Evolutionary conservation across 2,113 vertebrate genomes (phyloP).

Genomic region (Platanista minor): DNA sequence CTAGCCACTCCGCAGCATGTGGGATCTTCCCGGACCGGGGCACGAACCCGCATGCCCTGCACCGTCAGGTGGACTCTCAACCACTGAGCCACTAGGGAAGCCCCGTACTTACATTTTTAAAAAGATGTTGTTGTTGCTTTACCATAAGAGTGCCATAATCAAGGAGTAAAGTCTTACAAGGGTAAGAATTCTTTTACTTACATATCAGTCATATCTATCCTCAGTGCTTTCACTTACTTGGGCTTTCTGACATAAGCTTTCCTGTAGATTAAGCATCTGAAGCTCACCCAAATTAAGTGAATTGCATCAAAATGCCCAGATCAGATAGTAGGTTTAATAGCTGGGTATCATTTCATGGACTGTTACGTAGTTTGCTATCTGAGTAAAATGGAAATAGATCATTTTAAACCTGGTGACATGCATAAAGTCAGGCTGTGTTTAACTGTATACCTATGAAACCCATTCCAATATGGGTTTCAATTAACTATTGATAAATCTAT

Average conservation of each 20-base stretch:
- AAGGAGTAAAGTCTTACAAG: neutral
- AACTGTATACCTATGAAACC: neutral
- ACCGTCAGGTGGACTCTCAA: no score
- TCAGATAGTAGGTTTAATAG: neutral
- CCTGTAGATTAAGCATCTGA: neutral
- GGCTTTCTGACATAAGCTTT: neutral
- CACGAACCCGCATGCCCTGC: no score
- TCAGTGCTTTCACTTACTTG: neutral
- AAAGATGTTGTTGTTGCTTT: neutral
- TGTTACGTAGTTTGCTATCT: neutral
- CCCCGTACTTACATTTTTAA: neutral
- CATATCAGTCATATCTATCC: rapidly evolving
- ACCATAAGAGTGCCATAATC: neutral
- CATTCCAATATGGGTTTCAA: neutral
- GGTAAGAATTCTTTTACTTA: neutral
- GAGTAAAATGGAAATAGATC: neutral
- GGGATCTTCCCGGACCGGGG: no score
- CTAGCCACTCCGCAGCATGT: no score
- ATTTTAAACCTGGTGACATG: neutral
- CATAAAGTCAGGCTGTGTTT: neutral
- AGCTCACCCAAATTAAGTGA: neutral
- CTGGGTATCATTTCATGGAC: neutral
- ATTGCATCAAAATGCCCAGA: neutral
- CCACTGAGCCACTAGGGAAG: no score
- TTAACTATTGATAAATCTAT: neutral